Evolutionary conservation across 2,113 vertebrate genomes (phyloP), one percentile per base, ranked within the genome.

Genomic region (Hyaena hyaena): DNA sequence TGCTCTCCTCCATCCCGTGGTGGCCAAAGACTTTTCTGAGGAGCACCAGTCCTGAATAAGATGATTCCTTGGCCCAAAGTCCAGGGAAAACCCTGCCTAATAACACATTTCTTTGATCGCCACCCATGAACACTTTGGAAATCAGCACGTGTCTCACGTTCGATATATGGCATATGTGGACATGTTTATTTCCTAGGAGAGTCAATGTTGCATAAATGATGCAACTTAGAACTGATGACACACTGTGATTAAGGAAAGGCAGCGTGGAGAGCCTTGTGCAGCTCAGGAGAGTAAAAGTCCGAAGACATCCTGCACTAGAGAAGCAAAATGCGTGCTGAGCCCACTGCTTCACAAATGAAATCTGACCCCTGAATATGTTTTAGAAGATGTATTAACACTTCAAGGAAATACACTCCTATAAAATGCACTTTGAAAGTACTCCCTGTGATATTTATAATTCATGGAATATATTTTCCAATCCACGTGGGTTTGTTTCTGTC

Each of bases 251-350:
- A 65, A 90, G 35, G n/a, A 92, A 39, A 82, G 4, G 1, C 2
- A 3, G 9, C 2, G 0, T 4, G 35, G 24, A 35, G 12, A 2
- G 5, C 12, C 35, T 83, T 1, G 0, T 16, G 39, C 2, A 12
- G 7, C 31, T 43, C 26, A 43, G 26, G 68, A 50, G 16, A 55
- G 16, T 28, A 76, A 73, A 87, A 28, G 17, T 63, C 23, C 55
- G 79, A 76, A 43, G 35, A 73, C 90, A 53, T 33, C 35, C 45
- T 35, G 21, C 3, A 81, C 53, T 45, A 33, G 35, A 84, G 24
- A 63, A 82, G 48, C 1, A 63, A 45, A 76, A 88, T 39, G 39
- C 39, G 39, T 39, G 39, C 39, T 39, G 39, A 55, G 80, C 63
- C 24, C 17, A 81, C 31, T 1, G 4, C 31, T 81, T 58, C 68